phyloP scores from a whole-genome alignment of 1,140 invertebrate species.

The Ceratitis capitata region DNA sequence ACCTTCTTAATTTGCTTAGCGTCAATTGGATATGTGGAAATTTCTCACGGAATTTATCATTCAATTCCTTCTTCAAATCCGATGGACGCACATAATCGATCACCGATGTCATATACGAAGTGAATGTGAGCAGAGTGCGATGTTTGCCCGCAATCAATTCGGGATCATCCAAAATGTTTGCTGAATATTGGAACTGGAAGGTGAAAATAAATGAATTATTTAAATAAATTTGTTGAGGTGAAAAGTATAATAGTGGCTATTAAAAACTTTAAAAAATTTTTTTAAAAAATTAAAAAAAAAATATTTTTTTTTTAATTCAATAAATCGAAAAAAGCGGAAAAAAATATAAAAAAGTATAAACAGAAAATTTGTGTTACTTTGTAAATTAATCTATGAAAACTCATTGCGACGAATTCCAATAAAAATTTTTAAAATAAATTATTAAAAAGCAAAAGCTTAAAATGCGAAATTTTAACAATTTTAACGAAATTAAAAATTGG shows the following conservation, averaged over 20 bases:
- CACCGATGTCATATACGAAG: constrained; percentile 95
- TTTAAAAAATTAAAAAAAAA: neutral
- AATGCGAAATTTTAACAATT: too few species aligned
- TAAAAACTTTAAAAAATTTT: neutral
- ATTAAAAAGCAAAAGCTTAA: too few species aligned
- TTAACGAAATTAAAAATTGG: too few species aligned
- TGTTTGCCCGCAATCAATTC: constrained; percentile 96
- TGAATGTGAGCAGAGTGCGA: constrained; percentile 91
- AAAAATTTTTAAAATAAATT: too few species aligned
- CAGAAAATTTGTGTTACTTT: too few species aligned
- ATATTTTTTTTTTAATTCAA: neutral
- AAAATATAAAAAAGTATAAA: too few species aligned
- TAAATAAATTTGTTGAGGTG: neutral
- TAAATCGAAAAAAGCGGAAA: too few species aligned
- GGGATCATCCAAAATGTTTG: constrained; percentile 92
- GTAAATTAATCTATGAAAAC: too few species aligned
- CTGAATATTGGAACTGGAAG: constrained; percentile 74
- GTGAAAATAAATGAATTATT: neutral
- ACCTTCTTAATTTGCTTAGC: constrained; percentile 96
- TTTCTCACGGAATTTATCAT: constrained; percentile 96
- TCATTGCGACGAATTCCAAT: too few species aligned
- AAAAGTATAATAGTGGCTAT: neutral
- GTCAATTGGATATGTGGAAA: constrained; percentile 95
- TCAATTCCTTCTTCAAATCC: constrained; percentile 97
- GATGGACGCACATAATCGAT: constrained; percentile 96